Conservation (phyloP, 2,888 invertebrate species). For the Cephus pulcher region DNA sequence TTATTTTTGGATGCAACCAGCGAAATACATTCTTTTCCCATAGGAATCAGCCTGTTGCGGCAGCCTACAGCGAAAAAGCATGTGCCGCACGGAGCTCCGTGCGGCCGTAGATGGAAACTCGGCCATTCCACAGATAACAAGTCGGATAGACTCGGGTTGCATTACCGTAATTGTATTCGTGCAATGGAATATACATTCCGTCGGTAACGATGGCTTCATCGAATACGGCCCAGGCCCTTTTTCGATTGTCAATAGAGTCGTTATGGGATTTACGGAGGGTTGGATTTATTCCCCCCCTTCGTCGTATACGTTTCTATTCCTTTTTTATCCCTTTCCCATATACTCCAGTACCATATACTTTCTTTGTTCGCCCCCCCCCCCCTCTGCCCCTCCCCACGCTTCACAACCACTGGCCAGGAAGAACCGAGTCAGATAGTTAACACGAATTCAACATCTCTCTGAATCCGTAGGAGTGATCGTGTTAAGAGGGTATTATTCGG, state of each 20-base stretch:
- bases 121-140: slow-evolving; percentile 29
- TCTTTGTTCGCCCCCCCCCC: background rate
- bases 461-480: slow-evolving; percentile 23
- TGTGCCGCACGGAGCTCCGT: background rate
- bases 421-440: slow-evolving; percentile 22
- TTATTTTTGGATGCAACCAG: too few species aligned
- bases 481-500: slow-evolving; percentile 43
- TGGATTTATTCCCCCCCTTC: background rate
- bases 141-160: slow-evolving; percentile 21
- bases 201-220: slow-evolving; percentile 7
- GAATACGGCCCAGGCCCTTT: background rate
- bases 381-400: background rate
- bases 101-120: slow-evolving; percentile 18
- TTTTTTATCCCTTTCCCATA: background rate
- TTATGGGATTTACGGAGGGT: background rate
- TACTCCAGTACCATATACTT: background rate
- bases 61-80: background rate
- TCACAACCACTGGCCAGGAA: background rate
- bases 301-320: background rate
- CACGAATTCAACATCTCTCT: slow-evolving; percentile 9
- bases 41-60: background rate
- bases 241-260: slow-evolving; percentile 7
- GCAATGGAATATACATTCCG: slow-evolving; percentile 1
- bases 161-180: slow-evolving; percentile 34
- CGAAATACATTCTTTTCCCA: background rate